Conservation (phyloP, 2,888 invertebrate genomes). For the Panopea generosa region DNA sequence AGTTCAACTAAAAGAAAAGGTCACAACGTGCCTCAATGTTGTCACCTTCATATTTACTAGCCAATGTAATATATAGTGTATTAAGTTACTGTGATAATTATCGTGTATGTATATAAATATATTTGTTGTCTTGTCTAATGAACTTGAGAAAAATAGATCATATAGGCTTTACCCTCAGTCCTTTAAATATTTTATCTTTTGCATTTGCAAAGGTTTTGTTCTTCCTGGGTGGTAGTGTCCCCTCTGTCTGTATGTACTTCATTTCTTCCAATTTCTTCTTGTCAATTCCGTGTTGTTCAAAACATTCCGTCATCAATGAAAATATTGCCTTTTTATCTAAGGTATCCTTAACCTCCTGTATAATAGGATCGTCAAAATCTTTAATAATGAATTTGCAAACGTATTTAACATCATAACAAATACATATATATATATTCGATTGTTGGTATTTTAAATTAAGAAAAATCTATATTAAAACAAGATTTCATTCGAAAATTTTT, state of each 20-base stretch:
- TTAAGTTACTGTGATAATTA: too few relatives aligned
- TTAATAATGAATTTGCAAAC: too few relatives aligned
- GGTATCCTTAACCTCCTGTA: slow-evolving; percentile 85
- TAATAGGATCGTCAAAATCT: too few relatives aligned
- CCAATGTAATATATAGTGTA: too few relatives aligned
- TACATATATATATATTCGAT: background rate
- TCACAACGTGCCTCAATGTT: too few relatives aligned
- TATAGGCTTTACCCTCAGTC: too few relatives aligned
- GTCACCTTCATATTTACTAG: too few relatives aligned
- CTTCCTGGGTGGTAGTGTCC: slow-evolving; percentile 59
- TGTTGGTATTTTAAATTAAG: background rate
- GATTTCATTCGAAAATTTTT: background rate
- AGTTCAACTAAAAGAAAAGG: too few relatives aligned
- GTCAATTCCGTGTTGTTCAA: slow-evolving; percentile 82
- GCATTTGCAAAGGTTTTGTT: slow-evolving; percentile 70
- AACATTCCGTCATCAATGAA: slow-evolving; percentile 83
- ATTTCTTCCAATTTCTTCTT: slow-evolving; percentile 79
- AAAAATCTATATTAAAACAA: background rate
- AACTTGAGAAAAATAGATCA: too few relatives aligned
- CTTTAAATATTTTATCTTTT: slow-evolving; percentile 70
- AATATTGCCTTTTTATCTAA: slow-evolving; percentile 84
- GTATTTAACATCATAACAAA: too few relatives aligned
- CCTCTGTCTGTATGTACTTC: slow-evolving; percentile 72
- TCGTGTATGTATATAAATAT: too few relatives aligned
- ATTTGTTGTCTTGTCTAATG: too few relatives aligned